Evolutionary conservation across 1,140 invertebrate genomes (phyloP), one percentile per base, ranked within the genome.

Genomic region (Calliphora vicina): DNA sequence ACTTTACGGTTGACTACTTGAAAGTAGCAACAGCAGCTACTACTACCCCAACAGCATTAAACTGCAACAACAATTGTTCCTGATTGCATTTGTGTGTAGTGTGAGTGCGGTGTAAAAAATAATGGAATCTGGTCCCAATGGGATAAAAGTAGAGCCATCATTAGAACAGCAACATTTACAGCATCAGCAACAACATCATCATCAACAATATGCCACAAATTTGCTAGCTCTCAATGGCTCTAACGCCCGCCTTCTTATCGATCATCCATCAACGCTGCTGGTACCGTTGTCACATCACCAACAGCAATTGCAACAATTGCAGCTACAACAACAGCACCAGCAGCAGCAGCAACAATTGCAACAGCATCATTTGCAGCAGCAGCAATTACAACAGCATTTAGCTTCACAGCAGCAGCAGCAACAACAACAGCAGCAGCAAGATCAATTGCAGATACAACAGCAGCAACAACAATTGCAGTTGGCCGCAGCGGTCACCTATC

Each of bases 81-180:
- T 78, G 35, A 67, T 20, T 67, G 61, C 50, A 67, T 67, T 67
- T 25, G n/a, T 23, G n/a, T 45, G 42, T 45, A 67, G 82, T 26
- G 57, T 72, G 35, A 72, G 35, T 67, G 61, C 17, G 61, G 61
- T 87, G 87, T 85, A 83, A 84, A 84, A 85, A 89, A 89, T 88
- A 89, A 89, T 89, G 88, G 88, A 89, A 89, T 87, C 88, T 88
- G 87, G 89, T 89, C 88, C 88, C 87, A 89, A 89, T 89, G 88
- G 88, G 88, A 89, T 89, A 87, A 89, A 89, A 87, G 88, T 89
- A 86, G 88, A 89, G 86, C 88, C 88, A 81, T 85, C 88, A 86
- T 86, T 89, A 85, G 88, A 89, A 85, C 88, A 88, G 80, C 84
- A 84, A 43, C 88, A 88, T 82, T 87, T 87, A 74, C 87, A 88